phyloP scores from a whole-genome alignment of 64 coral and sea anemone species.

The Acropora tenuis region DNA sequence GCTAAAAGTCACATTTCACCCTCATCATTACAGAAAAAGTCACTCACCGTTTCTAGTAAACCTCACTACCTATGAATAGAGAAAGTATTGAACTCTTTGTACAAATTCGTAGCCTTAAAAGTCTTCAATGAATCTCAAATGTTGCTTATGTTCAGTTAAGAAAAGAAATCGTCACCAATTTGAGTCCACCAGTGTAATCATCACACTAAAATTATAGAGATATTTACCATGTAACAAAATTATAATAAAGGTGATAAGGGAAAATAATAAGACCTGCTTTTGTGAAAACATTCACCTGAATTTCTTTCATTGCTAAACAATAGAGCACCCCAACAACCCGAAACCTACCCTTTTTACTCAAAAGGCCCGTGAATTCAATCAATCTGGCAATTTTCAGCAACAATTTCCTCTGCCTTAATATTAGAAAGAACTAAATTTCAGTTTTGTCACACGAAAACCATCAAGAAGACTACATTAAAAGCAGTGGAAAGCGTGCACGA shows the following conservation, averaged over 20 bases:
- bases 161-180: neutral
- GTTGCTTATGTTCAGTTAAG: neutral
- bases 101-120: neutral
- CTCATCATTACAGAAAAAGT: neutral
- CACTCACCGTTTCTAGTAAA: neutral
- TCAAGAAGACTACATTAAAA: neutral
- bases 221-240: neutral
- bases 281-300: conserved; percentile 27
- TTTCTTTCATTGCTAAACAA: conserved; percentile 35
- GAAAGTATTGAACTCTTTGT: neutral
- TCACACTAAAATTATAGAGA: neutral
- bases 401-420: neutral
- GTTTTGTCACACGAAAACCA: too few species aligned
- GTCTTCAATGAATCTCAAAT: neutral
- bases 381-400: neutral
- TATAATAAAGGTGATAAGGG: conserved; percentile 20
- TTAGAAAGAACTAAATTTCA: neutral
- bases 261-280: conserved; percentile 18
- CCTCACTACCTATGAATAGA: neutral
- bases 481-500: too few species aligned
- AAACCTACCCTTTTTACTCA: neutral
- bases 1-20: neutral
- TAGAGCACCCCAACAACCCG: conserved; percentile 40
- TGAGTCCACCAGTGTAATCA: neutral
- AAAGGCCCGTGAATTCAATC: neutral